These are phyloP conservation scores for Spodoptera litura DNA, from an alignment of 1,140 invertebrate genomes.

Conservation along the genomic window DNA sequence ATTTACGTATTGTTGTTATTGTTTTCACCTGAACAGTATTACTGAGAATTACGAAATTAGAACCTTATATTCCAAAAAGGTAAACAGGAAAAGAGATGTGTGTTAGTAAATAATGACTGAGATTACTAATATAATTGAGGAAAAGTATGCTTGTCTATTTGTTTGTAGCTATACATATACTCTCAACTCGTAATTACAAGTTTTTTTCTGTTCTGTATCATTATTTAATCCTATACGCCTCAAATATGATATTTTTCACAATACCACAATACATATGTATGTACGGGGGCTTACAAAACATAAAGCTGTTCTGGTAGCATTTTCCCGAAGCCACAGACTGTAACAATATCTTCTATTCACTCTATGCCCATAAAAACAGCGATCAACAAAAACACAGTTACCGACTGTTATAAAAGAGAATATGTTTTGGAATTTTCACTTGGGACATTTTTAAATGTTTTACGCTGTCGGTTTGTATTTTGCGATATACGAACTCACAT, in stretches of 20 bases:
- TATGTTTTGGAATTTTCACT: background rate
- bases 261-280: constrained; percentile 14
- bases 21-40: too few relatives aligned
- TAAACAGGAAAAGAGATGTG: too few relatives aligned
- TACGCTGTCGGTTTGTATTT: background rate
- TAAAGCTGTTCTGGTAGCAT: background rate
- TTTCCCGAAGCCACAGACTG: background rate
- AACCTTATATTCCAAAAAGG: too few relatives aligned
- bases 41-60: too few relatives aligned
- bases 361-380: background rate
- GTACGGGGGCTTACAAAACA: constrained; percentile 18
- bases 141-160: too few relatives aligned
- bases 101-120: too few relatives aligned
- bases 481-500: background rate
- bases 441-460: constrained; percentile 8
- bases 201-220: too few relatives aligned
- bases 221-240: background rate
- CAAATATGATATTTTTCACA: background rate
- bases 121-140: too few relatives aligned
- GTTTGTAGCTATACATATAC: too few relatives aligned
- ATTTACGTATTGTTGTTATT: too few relatives aligned
- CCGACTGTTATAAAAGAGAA: background rate
- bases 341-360: background rate
- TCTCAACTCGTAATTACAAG: too few relatives aligned
- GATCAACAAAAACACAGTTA: background rate